Evolutionary conservation across 2,888 invertebrate species (phyloP).

Genomic region (Phytoseiulus persimilis): DNA sequence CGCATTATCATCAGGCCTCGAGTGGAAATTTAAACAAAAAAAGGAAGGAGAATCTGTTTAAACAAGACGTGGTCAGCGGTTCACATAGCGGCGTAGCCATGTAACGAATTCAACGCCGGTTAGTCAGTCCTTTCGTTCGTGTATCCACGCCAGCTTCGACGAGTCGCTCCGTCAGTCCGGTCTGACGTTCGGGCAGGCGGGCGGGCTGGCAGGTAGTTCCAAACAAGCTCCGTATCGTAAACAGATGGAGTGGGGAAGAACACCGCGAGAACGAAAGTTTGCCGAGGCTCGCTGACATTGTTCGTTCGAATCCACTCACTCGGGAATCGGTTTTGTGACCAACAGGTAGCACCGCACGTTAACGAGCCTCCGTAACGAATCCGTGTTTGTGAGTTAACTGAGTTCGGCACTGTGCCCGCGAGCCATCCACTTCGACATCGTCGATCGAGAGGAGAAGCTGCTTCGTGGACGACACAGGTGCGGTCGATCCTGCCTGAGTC

Average conservation of each 20-base stretch:
- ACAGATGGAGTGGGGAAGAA: neutral
- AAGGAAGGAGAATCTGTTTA: neutral
- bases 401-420: neutral
- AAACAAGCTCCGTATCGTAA: neutral
- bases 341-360: too few relatives aligned
- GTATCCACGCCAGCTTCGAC: neutral
- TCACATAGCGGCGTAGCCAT: neutral
- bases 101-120: neutral
- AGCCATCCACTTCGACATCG: neutral
- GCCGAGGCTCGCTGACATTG: neutral
- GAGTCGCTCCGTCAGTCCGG: neutral
- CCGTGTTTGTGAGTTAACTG: neutral
- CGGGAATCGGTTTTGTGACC: neutral
- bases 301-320: neutral
- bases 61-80: neutral
- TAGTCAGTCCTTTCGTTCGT: neutral
- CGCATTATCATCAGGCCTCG: neutral
- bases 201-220: neutral
- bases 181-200: neutral
- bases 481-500: conserved; percentile 5
- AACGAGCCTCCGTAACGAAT: neutral
- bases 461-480: neutral
- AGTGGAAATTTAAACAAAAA: neutral
- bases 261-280: neutral
- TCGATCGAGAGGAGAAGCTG: neutral